These are phyloP conservation scores for Menidia menidia DNA, from an alignment of 2,797 vertebrate genomes.

Conservation along the genomic window DNA sequence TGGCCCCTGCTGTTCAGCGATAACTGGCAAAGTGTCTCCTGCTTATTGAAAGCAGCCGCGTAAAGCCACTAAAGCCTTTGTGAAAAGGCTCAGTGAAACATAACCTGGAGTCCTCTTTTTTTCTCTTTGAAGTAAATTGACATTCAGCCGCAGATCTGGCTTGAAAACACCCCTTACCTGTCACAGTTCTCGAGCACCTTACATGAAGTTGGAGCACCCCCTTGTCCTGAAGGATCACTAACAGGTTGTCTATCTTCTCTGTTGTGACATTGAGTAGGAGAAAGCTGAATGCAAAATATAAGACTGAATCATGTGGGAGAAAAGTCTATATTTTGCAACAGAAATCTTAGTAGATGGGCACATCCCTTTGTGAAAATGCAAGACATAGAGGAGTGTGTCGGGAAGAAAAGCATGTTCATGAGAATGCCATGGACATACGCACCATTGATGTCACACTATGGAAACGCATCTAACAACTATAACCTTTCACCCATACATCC, in stretches of 20 bases:
- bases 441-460: conserved; percentile 1
- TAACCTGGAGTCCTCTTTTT: conserved; percentile 55
- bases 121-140: conserved; percentile 75
- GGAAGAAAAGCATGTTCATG: conserved; percentile 42
- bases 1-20: conserved; percentile 66
- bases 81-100: conserved; percentile 61
- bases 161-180: conserved; percentile 47
- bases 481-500: conserved; percentile 21
- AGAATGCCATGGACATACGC: conserved; percentile 48
- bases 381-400: conserved; percentile 33
- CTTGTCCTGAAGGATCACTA: conserved; percentile 61
- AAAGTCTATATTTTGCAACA: conserved; percentile 54
- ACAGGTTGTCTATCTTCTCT: conserved; percentile 41
- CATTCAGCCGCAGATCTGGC: conserved; percentile 67
- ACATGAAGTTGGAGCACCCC: conserved; percentile 37
- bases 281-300: conserved; percentile 39
- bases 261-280: conserved; percentile 39
- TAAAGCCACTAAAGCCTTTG: conserved; percentile 71
- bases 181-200: conserved; percentile 23
- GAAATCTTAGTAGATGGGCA: conserved; percentile 53
- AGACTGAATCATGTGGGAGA: conserved; percentile 40
- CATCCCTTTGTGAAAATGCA: conserved; percentile 43
- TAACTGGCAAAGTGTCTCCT: conserved; percentile 66
- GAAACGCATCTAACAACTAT: conserved; percentile 5
- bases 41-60: conserved; percentile 58